A percentile compares a stretch with the other conserved stretches of the same genome.
Evolutionary conservation across 2,888 invertebrate species (phyloP).

Genomic region (Stenotaenia linearis): DNA sequence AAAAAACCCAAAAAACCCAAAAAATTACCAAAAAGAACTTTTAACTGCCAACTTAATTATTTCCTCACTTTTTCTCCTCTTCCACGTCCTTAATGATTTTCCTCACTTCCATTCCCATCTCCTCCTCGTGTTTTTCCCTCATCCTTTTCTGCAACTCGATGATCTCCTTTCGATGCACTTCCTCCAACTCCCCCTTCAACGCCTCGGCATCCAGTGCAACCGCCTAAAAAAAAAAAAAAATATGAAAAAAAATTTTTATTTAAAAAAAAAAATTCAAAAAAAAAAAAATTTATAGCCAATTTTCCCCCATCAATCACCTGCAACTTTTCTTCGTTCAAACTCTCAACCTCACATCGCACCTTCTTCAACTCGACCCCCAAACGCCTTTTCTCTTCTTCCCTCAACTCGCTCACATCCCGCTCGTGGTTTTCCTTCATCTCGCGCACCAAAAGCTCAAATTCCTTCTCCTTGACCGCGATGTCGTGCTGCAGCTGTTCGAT

Average conservation of each 20-base stretch:
- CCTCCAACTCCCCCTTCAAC: constrained; percentile 23
- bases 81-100: constrained; percentile 29
- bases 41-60: neutral
- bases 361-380: neutral
- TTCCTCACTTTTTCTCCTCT: constrained; percentile 7
- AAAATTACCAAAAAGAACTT: no score
- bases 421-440: constrained; percentile 31
- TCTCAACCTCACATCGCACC: neutral
- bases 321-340: constrained; percentile 24
- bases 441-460: neutral
- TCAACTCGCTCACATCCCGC: constrained; percentile 17
- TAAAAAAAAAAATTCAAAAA: neutral
- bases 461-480: constrained; percentile 24
- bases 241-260: neutral
- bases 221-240: neutral
- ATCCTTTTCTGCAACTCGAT: constrained; percentile 29
- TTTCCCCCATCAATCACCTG: constrained; percentile 8
- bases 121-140: constrained; percentile 13
- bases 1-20: neutral
- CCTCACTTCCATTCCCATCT: constrained; percentile 22
- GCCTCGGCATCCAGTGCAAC: constrained; percentile 17
- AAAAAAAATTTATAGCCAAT: neutral
- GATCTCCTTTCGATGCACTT: constrained; percentile 27
- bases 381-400: neutral
- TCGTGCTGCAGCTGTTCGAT: constrained; percentile 28